Conservation (phyloP, 2,797 vertebrate species). For the Mus minutoides region DNA sequence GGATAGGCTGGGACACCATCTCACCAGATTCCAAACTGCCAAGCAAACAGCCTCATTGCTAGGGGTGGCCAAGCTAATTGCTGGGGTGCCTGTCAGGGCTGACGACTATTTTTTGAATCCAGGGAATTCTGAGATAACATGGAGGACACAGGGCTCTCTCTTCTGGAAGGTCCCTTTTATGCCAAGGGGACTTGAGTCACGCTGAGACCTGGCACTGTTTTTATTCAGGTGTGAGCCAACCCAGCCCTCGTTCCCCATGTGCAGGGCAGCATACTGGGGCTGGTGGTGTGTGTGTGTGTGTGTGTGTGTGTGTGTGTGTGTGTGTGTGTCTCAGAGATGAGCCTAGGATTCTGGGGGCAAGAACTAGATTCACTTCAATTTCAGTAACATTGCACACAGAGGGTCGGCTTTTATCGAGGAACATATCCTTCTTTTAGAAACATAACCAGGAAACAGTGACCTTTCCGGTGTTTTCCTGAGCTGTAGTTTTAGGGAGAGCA, state of each 20-base stretch:
- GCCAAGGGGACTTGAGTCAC: background rate
- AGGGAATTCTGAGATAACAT: background rate
- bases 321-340: background rate
- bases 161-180: background rate
- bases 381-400: constrained; percentile 75
- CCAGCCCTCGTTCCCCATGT: rapidly evolving
- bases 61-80: rapidly evolving
- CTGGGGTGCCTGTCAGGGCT: background rate
- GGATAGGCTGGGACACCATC: background rate
- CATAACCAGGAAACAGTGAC: constrained; percentile 83
- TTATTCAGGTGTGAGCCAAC: background rate
- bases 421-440: constrained; percentile 73
- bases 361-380: constrained; percentile 10
- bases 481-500: constrained; percentile 81
- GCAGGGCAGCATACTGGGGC: background rate
- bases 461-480: constrained; percentile 83
- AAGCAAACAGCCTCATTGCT: background rate
- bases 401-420: constrained; percentile 82
- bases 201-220: background rate
- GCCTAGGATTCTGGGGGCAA: background rate
- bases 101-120: background rate
- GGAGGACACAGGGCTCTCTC: background rate
- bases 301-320: too few species aligned
- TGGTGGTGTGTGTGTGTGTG: too few species aligned
- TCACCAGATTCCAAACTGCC: background rate